phyloP scores from a whole-genome alignment of 2,888 invertebrate genomes.

The Antheraea yamamai region DNA sequence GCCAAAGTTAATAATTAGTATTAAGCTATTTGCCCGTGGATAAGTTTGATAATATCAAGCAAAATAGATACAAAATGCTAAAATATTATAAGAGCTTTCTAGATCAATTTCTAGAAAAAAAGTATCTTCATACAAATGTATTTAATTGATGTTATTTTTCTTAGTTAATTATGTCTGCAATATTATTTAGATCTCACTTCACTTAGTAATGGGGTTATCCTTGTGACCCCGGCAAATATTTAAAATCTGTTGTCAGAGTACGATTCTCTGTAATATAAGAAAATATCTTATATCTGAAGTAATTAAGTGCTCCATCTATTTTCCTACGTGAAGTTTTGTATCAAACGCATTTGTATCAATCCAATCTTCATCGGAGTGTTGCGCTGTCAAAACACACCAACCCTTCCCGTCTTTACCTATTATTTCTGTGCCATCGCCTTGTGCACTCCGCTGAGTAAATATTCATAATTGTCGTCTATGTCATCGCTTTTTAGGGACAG shows the following conservation, averaged over 20 bases:
- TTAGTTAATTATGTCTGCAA: too few relatives aligned
- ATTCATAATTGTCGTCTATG: constrained; percentile 60
- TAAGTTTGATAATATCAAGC: too few relatives aligned
- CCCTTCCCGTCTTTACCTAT: constrained; percentile 59
- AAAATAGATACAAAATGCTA: too few relatives aligned
- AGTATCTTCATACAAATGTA: too few relatives aligned
- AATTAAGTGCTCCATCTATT: constrained; percentile 20
- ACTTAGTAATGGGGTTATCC: not conserved
- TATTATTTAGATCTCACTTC: not conserved
- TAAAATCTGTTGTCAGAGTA: not conserved
- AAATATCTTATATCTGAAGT: not conserved
- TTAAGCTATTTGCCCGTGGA: too few relatives aligned
- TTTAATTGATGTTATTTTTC: too few relatives aligned
- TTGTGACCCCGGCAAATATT: not conserved
- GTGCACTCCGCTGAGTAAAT: constrained; percentile 61
- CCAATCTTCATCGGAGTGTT: constrained; percentile 24
- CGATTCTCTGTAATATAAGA: not conserved
- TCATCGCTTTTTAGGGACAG: constrained; percentile 49
- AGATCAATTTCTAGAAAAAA: too few relatives aligned
- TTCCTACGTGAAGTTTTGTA: constrained; percentile 31
- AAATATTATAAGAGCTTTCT: too few relatives aligned
- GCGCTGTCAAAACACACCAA: constrained; percentile 45
- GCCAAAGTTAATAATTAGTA: too few relatives aligned
- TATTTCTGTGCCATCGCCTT: constrained; percentile 61
- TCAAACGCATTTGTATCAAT: constrained; percentile 37